These are phyloP conservation scores for Hydrocynus forskahlii DNA, from an alignment of 2,797 vertebrate species.

Conservation along the genomic window DNA sequence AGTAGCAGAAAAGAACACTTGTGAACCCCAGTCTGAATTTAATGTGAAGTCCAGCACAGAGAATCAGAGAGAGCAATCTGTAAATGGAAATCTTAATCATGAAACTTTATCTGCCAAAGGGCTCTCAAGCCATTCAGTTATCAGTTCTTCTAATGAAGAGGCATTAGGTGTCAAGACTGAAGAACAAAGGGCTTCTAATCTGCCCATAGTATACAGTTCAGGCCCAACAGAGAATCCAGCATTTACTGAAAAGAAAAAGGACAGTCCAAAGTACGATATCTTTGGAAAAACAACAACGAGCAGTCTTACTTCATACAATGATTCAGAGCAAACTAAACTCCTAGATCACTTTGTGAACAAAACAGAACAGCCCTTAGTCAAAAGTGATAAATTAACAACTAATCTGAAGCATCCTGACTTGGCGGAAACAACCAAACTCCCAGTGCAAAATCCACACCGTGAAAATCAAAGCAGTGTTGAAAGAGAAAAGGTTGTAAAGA, in stretches of 20 bases:
- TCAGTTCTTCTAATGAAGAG: neutral
- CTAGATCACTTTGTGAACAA: constrained; percentile 11
- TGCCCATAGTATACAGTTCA: constrained; percentile 13
- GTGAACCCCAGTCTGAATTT: constrained; percentile 18
- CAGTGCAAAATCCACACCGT: constrained; percentile 18
- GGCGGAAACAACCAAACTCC: neutral
- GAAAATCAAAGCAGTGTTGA: constrained; percentile 20
- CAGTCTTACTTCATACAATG: neutral
- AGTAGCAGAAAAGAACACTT: constrained; percentile 12
- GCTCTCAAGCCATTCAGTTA: constrained; percentile 7
- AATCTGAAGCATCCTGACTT: constrained; percentile 3
- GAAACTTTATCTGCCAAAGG: neutral
- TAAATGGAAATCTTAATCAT: neutral
- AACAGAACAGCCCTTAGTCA: constrained; percentile 1
- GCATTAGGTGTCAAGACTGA: constrained; percentile 19
- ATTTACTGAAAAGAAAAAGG: constrained; percentile 18
- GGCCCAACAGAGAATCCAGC: constrained; percentile 6
- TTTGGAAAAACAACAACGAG: constrained; percentile 3
- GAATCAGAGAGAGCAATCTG: neutral
- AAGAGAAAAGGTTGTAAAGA: constrained; percentile 29
- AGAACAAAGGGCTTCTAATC: neutral
- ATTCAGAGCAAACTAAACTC: constrained; percentile 18
- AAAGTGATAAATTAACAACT: neutral
- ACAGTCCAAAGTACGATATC: neutral
- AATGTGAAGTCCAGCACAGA: neutral